Percentiles rank a stretch among this genome's conserved stretches.
Conservation (phyloP, 1,140 invertebrate species). For the Oryctes rhinoceros region DNA sequence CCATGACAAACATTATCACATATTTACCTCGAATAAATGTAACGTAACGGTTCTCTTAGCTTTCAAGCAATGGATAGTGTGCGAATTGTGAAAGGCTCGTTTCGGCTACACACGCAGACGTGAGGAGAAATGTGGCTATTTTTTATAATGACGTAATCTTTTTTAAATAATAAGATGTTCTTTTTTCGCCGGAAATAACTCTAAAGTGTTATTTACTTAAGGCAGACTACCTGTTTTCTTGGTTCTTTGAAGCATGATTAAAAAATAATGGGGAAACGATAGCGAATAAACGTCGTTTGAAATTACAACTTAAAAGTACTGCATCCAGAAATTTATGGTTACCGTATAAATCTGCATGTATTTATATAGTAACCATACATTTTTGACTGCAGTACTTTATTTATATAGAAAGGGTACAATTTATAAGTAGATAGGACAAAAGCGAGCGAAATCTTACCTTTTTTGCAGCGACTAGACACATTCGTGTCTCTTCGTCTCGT, state of each 20-base stretch:
- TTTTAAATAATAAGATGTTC: neutral
- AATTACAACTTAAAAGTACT: too few relatives aligned
- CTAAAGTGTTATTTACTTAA: neutral
- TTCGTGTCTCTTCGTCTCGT: too few relatives aligned
- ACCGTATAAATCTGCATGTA: too few relatives aligned
- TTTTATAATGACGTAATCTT: slow-evolving; percentile 1
- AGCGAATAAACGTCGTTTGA: too few relatives aligned
- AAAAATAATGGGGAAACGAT: neutral
- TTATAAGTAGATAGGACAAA: too few relatives aligned
- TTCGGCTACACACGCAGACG: neutral
- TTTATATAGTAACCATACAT: too few relatives aligned
- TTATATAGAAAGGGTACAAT: too few relatives aligned
- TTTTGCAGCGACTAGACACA: too few relatives aligned
- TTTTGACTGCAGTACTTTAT: too few relatives aligned
- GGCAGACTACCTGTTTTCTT: neutral
- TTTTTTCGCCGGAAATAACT: neutral
- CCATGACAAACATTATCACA: neutral
- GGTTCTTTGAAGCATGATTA: neutral
- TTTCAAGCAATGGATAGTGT: neutral
- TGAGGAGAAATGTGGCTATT: neutral
- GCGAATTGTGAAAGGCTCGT: neutral
- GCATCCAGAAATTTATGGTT: too few relatives aligned
- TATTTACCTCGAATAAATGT: neutral
- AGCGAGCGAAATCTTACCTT: too few relatives aligned
- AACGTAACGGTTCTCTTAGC: neutral